Conservation (phyloP, 2,888 invertebrate genomes). For the Bombyx huttoni region DNA sequence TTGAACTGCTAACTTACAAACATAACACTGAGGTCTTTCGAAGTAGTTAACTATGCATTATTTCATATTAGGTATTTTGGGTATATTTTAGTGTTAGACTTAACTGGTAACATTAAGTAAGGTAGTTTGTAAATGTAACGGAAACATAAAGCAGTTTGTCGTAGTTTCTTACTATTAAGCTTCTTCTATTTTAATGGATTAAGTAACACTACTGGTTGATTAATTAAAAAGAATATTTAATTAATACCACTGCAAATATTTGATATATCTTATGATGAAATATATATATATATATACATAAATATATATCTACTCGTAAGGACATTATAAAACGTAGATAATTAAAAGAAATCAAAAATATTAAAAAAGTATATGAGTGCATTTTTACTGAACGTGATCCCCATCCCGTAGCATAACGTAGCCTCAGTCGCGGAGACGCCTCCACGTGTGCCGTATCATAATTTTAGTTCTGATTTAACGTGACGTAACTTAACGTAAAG, state of each 20-base stretch:
- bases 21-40: slow-evolving; percentile 47
- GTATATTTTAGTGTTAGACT: slow-evolving; percentile 71
- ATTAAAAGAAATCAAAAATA: slow-evolving; percentile 74
- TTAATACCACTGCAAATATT: slow-evolving; percentile 73
- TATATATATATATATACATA: slow-evolving; percentile 14
- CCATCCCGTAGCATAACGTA: slow-evolving; percentile 27
- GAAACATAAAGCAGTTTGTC: slow-evolving; percentile 60
- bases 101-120: slow-evolving; percentile 69
- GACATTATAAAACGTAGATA: slow-evolving; percentile 75
- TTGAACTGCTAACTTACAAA: slow-evolving; percentile 16
- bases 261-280: slow-evolving; percentile 74
- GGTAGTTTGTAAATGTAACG: slow-evolving; percentile 70
- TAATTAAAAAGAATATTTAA: slow-evolving; percentile 66
- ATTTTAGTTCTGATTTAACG: slow-evolving; percentile 62
- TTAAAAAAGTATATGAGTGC: slow-evolving; percentile 58
- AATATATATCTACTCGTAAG: slow-evolving; percentile 68
- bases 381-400: slow-evolving; percentile 60
- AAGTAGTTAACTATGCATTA: slow-evolving; percentile 71
- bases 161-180: slow-evolving; percentile 73
- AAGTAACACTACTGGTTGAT: slow-evolving; percentile 71
- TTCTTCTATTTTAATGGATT: slow-evolving; percentile 72
- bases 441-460: slow-evolving; percentile 38
- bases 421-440: slow-evolving; percentile 7
- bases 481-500: not conserved
- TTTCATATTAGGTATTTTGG: slow-evolving; percentile 72